phyloP scores from a whole-genome alignment of 2,888 invertebrate genomes.

The Kryphioiulus occultus region DNA sequence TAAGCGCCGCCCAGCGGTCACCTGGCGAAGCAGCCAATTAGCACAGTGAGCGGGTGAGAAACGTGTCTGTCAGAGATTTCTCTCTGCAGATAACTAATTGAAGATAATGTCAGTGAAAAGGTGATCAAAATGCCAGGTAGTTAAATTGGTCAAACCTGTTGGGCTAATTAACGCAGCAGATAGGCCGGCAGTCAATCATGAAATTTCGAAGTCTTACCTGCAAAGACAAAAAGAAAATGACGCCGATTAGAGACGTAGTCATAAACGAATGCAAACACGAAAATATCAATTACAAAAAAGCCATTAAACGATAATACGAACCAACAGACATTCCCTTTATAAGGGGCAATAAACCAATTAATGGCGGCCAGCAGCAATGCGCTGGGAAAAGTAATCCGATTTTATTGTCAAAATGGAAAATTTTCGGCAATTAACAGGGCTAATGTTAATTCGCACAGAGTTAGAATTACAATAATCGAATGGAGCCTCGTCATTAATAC shows the following conservation, averaged over 20 bases:
- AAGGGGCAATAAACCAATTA: not conserved
- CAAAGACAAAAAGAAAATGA: not conserved
- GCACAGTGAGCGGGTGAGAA: not conserved
- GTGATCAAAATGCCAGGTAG: constrained; percentile 15
- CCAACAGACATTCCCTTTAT: constrained; percentile 6
- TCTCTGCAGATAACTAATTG: constrained; percentile 18
- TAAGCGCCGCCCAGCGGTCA: not conserved
- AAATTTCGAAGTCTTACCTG: constrained; percentile 7
- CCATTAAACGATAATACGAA: constrained; percentile 9
- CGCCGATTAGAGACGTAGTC: not conserved
- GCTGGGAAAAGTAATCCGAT: not conserved
- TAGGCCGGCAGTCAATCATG: not conserved
- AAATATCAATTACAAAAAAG: not conserved
- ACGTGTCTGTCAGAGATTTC: not conserved
- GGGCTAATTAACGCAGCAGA: constrained; percentile 2
- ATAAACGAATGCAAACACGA: constrained; percentile 1
- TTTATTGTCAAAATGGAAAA: not conserved
- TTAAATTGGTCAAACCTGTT: constrained; percentile 20
- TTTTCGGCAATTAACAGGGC: not conserved
- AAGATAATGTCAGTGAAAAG: not conserved
- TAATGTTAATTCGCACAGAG: not conserved
- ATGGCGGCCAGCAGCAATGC: not conserved
- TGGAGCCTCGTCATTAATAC: not conserved
- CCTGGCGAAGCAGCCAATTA: not conserved
- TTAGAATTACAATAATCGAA: not conserved